phyloP scores from a whole-genome alignment of 2,888 invertebrate genomes.

The Liodrosophila aerea region DNA sequence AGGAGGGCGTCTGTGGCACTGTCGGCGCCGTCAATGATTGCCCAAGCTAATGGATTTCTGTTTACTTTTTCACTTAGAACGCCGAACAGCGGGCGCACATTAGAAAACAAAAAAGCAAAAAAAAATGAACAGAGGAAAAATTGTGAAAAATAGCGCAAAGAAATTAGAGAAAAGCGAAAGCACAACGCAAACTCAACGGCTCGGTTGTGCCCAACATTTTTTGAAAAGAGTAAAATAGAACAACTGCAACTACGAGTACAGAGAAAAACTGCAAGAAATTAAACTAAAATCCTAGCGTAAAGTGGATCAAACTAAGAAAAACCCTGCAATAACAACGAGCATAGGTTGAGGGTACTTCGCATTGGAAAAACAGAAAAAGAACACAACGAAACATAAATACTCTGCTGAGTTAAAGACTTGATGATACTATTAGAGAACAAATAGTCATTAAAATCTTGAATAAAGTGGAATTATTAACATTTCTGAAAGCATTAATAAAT shows the following conservation, averaged over 20 bases:
- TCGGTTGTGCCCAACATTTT: slow-evolving; percentile 4
- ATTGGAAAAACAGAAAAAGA: neutral
- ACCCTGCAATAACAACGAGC: slow-evolving; percentile 20
- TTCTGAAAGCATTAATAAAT: too few relatives aligned
- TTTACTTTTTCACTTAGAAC: slow-evolving; percentile 80
- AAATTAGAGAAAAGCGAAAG: slow-evolving; percentile 75
- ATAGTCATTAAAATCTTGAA: too few relatives aligned
- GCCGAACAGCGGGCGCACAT: slow-evolving; percentile 33
- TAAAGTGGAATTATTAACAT: neutral
- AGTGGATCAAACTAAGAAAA: slow-evolving; percentile 66
- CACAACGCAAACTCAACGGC: slow-evolving; percentile 53
- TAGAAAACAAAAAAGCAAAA: slow-evolving; percentile 39
- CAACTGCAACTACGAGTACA: slow-evolving; percentile 25
- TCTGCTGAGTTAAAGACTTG: too few relatives aligned
- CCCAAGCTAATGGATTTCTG: slow-evolving; percentile 80
- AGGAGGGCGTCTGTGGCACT: slow-evolving; percentile 18
- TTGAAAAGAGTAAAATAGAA: slow-evolving; percentile 5
- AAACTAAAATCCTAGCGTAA: slow-evolving; percentile 71
- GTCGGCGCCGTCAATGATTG: slow-evolving; percentile 77
- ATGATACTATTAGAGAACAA: too few relatives aligned
- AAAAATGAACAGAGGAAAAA: slow-evolving; percentile 29
- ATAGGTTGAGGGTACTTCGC: neutral
- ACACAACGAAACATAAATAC: neutral
- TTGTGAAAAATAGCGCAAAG: slow-evolving; percentile 68
- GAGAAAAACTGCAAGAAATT: slow-evolving; percentile 65